These are phyloP conservation scores for Conopomorpha cramerella DNA, from an alignment of 1,140 invertebrate genomes.

Conservation along the genomic window DNA sequence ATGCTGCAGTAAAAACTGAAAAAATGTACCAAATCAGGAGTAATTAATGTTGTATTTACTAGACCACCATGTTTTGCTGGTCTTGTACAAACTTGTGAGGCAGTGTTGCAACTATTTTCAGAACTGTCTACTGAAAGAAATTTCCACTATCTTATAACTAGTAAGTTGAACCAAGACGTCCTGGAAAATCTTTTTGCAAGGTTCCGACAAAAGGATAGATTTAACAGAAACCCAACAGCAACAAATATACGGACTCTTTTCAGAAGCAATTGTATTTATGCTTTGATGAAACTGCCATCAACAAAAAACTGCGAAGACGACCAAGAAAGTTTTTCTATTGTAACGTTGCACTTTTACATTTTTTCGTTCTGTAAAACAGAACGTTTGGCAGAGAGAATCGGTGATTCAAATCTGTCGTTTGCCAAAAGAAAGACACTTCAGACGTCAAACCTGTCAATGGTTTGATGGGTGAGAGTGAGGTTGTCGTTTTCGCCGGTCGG, in stretches of 20 bases:
- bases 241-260: not conserved
- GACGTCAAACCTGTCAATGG: too few relatives aligned
- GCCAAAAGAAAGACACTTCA: too few relatives aligned
- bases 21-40: not conserved
- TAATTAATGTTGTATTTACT: too few relatives aligned
- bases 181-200: not conserved
- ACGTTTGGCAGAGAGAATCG: too few relatives aligned
- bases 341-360: too few relatives aligned
- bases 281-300: not conserved
- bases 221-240: not conserved
- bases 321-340: too few relatives aligned
- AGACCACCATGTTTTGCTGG: not conserved
- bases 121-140: not conserved
- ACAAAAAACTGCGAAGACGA: constrained; percentile 1
- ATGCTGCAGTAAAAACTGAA: not conserved
- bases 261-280: not conserved
- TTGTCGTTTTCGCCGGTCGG: too few relatives aligned
- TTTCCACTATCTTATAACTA: not conserved
- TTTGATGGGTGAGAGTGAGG: too few relatives aligned
- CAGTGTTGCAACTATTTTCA: not conserved
- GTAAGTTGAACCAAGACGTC: not conserved
- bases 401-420: too few relatives aligned
- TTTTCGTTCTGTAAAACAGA: too few relatives aligned
- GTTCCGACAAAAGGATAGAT: not conserved
- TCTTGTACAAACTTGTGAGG: constrained; percentile 1